Evolutionary conservation across 2,888 invertebrate species (phyloP).

Genomic region (Creontiades dilutus): DNA sequence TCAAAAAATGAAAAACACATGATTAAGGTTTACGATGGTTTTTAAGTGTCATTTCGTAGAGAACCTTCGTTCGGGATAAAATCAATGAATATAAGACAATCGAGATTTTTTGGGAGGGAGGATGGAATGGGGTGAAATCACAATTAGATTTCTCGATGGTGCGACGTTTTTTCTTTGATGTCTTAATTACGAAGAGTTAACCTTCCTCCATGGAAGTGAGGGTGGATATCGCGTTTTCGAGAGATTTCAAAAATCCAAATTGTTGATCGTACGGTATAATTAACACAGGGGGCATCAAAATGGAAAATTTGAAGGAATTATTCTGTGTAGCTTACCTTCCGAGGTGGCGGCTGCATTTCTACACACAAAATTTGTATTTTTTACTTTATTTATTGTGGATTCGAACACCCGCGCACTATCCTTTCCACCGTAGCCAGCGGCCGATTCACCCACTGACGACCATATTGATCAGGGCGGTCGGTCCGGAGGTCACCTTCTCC

Average conservation of each 20-base stretch:
- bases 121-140: background rate
- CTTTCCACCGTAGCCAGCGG: conserved; percentile 51
- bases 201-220: background rate
- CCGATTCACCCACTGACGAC: conserved; percentile 69
- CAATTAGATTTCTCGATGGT: conserved; percentile 4
- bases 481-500: conserved; percentile 63
- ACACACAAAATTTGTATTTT: background rate
- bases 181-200: background rate
- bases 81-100: too few species aligned
- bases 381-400: background rate
- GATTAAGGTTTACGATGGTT: too few species aligned
- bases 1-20: too few species aligned
- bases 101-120: background rate
- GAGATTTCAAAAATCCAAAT: background rate
- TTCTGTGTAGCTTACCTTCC: conserved; percentile 49
- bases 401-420: conserved; percentile 49
- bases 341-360: conserved; percentile 69
- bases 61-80: too few species aligned
- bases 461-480: conserved; percentile 65
- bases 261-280: too few species aligned
- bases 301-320: background rate
- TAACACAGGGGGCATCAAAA: background rate
- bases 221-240: conserved; percentile 4
- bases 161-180: background rate
- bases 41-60: too few species aligned